Percentiles rank a stretch among this genome's conserved stretches.
Conservation (phyloP, 2,797 vertebrate genomes). For the Cirrhinus molitorella region DNA sequence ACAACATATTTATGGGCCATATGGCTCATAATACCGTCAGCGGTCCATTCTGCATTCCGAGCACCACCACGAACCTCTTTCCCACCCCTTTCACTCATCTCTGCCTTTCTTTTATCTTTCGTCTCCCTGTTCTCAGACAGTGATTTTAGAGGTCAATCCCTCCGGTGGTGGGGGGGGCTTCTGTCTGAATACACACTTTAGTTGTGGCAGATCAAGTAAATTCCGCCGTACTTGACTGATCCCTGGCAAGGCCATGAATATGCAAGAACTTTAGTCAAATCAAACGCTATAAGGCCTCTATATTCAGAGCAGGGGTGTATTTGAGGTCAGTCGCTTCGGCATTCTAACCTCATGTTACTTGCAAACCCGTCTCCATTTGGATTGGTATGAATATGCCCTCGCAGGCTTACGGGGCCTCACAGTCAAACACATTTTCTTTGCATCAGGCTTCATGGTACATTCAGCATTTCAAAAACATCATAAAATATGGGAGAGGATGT, state of each 20-base stretch:
- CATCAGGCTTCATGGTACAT: constrained; percentile 31
- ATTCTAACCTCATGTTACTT: constrained; percentile 54
- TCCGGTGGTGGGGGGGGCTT: constrained; percentile 61
- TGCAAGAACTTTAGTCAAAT: constrained; percentile 67
- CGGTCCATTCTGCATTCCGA: constrained; percentile 66
- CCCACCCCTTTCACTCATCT: constrained; percentile 55
- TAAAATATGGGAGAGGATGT: constrained; percentile 44
- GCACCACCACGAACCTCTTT: constrained; percentile 47
- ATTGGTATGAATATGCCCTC: constrained; percentile 31
- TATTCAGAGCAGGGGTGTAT: constrained; percentile 60
- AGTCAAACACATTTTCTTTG: constrained; percentile 46
- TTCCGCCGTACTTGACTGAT: constrained; percentile 69
- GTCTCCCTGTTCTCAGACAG: constrained; percentile 61
- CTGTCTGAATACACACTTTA: constrained; percentile 70
- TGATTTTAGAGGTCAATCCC: constrained; percentile 77
- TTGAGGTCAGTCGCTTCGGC: constrained; percentile 63
- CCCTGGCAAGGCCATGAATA: constrained; percentile 70
- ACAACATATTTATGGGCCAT: constrained; percentile 77
- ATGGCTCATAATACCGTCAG: constrained; percentile 75
- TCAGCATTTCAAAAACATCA: constrained; percentile 50
- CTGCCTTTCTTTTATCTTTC: constrained; percentile 59
- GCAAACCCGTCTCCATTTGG: not conserved
- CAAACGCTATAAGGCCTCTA: constrained; percentile 69
- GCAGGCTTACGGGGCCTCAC: constrained; percentile 24
- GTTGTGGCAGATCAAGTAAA: constrained; percentile 76